These are phyloP conservation scores for Willowsia nigromaculata DNA, from an alignment of 2,888 invertebrate genomes.

Conservation along the genomic window DNA sequence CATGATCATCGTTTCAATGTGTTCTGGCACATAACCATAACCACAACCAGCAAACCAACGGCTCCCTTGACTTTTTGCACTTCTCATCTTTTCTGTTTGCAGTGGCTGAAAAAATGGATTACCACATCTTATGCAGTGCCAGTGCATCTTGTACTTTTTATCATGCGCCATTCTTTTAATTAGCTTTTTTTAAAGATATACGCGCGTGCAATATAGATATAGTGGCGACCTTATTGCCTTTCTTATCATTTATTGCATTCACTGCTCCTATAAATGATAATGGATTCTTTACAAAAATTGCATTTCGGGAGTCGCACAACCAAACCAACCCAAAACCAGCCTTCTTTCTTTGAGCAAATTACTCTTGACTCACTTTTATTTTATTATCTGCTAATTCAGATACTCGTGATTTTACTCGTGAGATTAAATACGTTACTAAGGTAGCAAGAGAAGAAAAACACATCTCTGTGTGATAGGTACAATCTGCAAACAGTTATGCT, in stretches of 20 bases:
- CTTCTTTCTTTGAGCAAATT: neutral
- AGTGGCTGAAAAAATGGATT: neutral
- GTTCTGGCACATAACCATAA: constrained; percentile 41
- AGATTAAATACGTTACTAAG: no score
- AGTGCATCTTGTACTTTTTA: neutral
- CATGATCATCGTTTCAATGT: neutral
- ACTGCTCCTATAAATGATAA: neutral
- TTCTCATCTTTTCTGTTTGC: neutral
- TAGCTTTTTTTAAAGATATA: neutral
- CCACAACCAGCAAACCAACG: constrained; percentile 26
- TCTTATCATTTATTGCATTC: neutral
- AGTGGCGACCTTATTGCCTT: neutral
- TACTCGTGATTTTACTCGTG: neutral
- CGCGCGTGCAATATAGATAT: neutral
- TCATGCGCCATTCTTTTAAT: neutral
- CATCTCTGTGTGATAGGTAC: neutral
- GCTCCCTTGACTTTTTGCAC: constrained; percentile 34
- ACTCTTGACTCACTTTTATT: neutral
- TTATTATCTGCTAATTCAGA: constrained; percentile 9
- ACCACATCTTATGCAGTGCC: neutral
- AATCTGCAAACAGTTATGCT: no score
- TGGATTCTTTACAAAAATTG: neutral
- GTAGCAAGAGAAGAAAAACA: neutral
- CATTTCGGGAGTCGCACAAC: neutral
- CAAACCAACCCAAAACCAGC: neutral